Conservation (phyloP, 2,888 invertebrate genomes). For the Leptinotarsa haldemani region DNA sequence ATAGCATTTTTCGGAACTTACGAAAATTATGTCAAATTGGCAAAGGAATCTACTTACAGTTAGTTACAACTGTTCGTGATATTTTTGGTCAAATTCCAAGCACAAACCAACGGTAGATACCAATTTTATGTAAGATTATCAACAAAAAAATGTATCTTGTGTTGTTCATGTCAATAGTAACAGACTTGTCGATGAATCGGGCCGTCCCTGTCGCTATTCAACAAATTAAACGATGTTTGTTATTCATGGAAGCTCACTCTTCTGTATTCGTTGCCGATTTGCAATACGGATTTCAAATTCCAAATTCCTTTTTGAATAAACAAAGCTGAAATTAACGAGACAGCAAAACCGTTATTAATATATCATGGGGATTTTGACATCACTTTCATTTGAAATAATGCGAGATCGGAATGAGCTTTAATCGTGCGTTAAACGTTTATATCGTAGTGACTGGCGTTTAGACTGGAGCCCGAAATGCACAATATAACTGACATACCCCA, state of each 20-base stretch:
- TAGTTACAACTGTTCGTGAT: too few species aligned
- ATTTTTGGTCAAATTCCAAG: too few species aligned
- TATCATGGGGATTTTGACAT: conserved; percentile 4
- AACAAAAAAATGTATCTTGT: not conserved
- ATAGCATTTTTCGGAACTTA: too few species aligned
- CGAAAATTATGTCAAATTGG: too few species aligned
- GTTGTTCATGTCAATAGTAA: too few species aligned
- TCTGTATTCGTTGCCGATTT: not conserved
- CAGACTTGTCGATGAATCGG: not conserved
- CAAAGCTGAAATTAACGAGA: conserved; percentile 12
- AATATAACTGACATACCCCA: conserved; percentile 9
- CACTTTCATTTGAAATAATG: conserved; percentile 8
- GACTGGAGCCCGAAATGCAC: not conserved
- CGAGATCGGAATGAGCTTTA: conserved; percentile 3
- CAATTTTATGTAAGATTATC: not conserved
- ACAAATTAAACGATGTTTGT: not conserved
- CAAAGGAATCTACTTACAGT: too few species aligned
- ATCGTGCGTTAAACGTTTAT: conserved; percentile 12
- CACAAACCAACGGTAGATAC: not conserved
- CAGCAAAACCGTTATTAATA: conserved; percentile 11
- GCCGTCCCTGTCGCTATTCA: not conserved
- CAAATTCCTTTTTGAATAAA: conserved; percentile 8
- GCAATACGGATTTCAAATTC: conserved; percentile 7
- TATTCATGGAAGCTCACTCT: conserved; percentile 4
- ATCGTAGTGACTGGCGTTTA: not conserved